Conservation (phyloP, 2,888 invertebrate species). For the Arge pagana region DNA sequence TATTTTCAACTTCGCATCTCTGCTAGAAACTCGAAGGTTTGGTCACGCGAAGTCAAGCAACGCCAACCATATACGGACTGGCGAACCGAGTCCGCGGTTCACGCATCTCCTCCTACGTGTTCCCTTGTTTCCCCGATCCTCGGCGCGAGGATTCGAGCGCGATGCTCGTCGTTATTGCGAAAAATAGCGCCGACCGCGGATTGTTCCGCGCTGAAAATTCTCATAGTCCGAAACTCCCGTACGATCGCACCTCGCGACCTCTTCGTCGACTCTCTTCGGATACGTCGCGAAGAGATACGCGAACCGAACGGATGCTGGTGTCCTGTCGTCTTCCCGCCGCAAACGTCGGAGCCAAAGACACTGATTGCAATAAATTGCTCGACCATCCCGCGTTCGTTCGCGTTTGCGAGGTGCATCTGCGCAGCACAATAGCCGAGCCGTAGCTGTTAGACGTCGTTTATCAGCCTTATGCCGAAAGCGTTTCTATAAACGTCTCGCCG, state of each 20-base stretch:
- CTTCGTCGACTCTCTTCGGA: too few relatives aligned
- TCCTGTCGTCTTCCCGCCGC: too few relatives aligned
- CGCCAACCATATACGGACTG: neutral
- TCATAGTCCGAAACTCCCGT: too few relatives aligned
- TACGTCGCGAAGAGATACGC: too few relatives aligned
- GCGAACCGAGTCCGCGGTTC: neutral
- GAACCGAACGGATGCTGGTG: too few relatives aligned
- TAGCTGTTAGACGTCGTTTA: too few relatives aligned
- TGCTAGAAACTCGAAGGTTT: neutral
- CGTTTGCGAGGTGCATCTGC: constrained; percentile 8
- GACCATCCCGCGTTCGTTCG: constrained; percentile 37
- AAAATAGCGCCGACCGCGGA: too few relatives aligned
- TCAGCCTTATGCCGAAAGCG: constrained; percentile 18
- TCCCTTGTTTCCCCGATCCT: constrained; percentile 12
- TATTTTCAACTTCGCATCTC: constrained; percentile 14
- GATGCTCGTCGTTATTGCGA: too few relatives aligned
- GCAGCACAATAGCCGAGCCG: too few relatives aligned
- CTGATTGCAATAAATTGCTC: constrained; percentile 50
- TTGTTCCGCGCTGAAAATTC: too few relatives aligned
- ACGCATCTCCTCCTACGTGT: constrained; percentile 7
- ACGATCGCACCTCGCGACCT: too few relatives aligned
- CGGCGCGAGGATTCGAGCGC: too few relatives aligned
- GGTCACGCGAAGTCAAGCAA: constrained; percentile 11
- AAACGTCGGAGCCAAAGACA: constrained; percentile 37
- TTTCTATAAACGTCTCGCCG: neutral